Evolutionary conservation across 2,797 vertebrate genomes (phyloP).

Genomic region (Lutjanus campechanus): DNA sequence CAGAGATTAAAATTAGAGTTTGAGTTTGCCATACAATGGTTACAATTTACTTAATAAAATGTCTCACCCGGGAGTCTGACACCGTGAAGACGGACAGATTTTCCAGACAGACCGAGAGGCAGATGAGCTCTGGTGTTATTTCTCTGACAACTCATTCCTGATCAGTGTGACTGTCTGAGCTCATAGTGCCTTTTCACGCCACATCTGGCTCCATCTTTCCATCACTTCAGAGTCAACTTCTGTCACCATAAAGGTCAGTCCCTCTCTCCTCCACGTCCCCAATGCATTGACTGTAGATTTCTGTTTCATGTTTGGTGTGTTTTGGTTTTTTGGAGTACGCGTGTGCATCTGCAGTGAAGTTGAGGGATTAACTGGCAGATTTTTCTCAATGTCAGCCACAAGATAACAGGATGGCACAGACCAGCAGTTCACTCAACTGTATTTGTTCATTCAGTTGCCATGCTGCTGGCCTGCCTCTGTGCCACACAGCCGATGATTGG

Average conservation of each 20-base stretch:
- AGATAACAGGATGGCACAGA: slow-evolving; percentile 42
- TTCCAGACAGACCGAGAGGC: slow-evolving; percentile 9
- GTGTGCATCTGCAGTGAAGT: slow-evolving; percentile 43
- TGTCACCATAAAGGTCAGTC: slow-evolving; percentile 44
- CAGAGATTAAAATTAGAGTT: slow-evolving; percentile 60
- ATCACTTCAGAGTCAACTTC: slow-evolving; percentile 22
- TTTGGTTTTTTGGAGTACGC: neutral
- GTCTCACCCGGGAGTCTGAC: slow-evolving; percentile 30
- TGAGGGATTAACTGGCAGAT: slow-evolving; percentile 63
- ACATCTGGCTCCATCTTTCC: slow-evolving; percentile 21
- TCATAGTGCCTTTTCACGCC: slow-evolving; percentile 27
- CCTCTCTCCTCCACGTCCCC: slow-evolving; percentile 13
- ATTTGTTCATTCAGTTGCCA: slow-evolving; percentile 20
- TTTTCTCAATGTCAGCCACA: slow-evolving; percentile 71
- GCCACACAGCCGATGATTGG: slow-evolving; percentile 45
- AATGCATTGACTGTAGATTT: slow-evolving; percentile 49
- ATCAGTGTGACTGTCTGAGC: slow-evolving; percentile 7
- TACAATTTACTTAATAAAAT: slow-evolving; percentile 42
- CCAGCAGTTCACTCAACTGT: slow-evolving; percentile 17
- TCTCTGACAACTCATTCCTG: slow-evolving; percentile 20
- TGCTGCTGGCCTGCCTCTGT: slow-evolving; percentile 18
- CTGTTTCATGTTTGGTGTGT: slow-evolving; percentile 42
- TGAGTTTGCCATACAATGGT: slow-evolving; percentile 42
- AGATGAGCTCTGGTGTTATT: slow-evolving; percentile 33
- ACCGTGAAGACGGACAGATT: slow-evolving; percentile 31